Conservation (phyloP, 2,797 vertebrate genomes). For the Karalla daura region DNA sequence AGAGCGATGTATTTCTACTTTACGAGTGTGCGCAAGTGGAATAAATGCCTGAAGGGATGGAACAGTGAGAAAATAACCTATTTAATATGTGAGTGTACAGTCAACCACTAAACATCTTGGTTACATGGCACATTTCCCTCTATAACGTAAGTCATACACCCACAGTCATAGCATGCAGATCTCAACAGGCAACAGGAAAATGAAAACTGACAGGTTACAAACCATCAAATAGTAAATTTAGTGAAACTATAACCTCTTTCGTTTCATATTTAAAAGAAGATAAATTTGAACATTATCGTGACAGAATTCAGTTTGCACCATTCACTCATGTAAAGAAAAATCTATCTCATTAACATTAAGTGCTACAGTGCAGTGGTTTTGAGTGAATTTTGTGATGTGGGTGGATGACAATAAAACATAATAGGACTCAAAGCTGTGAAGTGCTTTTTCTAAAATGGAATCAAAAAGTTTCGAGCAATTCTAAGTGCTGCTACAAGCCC, state of each 20-base stretch:
- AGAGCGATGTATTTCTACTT: background rate
- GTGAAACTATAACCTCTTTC: background rate
- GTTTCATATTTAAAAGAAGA: background rate
- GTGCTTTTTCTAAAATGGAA: constrained; percentile 14
- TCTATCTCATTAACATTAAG: background rate
- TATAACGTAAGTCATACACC: background rate
- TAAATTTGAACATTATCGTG: background rate
- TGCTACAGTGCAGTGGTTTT: background rate
- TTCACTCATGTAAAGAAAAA: background rate
- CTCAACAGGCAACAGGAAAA: background rate
- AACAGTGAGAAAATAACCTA: background rate
- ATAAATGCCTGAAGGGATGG: background rate
- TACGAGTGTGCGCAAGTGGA: background rate
- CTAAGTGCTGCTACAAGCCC: background rate
- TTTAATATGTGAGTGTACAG: background rate
- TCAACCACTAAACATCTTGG: background rate
- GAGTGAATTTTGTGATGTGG: constrained; percentile 1
- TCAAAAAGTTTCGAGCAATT: background rate
- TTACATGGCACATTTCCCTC: background rate
- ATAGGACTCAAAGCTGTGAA: constrained; percentile 25
- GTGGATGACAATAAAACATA: constrained; percentile 20
- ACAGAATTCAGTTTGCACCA: background rate
- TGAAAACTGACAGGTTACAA: background rate
- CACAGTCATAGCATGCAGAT: background rate
- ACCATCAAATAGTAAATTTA: background rate